Conservation (phyloP, 2,113 vertebrate genomes). For the Mus spicilegus region DNA sequence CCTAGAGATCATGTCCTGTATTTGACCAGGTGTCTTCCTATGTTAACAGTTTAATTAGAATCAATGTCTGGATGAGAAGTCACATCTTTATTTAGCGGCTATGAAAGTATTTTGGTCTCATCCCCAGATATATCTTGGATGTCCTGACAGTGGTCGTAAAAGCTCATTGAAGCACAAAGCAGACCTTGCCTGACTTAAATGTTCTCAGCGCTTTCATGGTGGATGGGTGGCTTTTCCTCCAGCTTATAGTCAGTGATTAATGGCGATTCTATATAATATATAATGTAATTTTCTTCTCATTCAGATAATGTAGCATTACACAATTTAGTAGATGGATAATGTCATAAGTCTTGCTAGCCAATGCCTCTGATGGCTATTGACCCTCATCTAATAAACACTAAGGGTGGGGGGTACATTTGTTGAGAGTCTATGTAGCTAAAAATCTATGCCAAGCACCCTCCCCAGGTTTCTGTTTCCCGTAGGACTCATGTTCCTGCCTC, state of each 20-base stretch:
- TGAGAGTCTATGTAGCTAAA: background rate
- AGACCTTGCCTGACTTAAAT: conserved; percentile 13
- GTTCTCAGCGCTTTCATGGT: background rate
- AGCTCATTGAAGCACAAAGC: background rate
- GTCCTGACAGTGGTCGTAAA: background rate
- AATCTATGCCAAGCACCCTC: background rate
- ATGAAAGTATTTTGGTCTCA: background rate
- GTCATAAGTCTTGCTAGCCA: background rate
- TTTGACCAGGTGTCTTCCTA: background rate
- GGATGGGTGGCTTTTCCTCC: background rate
- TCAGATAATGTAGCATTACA: background rate
- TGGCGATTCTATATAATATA: background rate
- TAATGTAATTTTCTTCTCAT: conserved; percentile 30
- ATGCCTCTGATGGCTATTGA: background rate
- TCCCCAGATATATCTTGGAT: background rate
- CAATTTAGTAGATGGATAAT: background rate
- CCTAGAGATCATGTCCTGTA: background rate
- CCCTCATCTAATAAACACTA: background rate
- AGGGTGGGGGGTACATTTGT: background rate
- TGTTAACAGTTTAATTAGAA: background rate
- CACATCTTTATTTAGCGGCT: background rate
- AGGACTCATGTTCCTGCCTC: background rate
- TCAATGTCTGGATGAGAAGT: background rate
- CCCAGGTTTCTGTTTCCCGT: background rate
- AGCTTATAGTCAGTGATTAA: background rate